Conservation (phyloP, 2,888 invertebrate species). For the Lepidocyrtinus sp. region DNA sequence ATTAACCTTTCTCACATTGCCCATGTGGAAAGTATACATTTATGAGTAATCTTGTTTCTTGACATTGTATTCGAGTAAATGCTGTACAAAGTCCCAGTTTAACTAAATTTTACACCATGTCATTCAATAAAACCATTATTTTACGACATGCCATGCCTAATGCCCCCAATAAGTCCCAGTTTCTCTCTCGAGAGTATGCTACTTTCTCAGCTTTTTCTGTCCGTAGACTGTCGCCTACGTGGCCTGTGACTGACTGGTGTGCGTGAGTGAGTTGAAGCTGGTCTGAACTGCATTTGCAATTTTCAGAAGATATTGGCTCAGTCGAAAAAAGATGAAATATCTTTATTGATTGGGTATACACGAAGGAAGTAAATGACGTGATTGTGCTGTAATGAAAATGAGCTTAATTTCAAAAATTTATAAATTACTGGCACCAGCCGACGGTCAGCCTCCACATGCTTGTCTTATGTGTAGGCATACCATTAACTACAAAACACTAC, state of each 20-base stretch:
- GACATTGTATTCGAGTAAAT: background rate
- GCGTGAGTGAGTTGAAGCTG: constrained; percentile 36
- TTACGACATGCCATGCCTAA: background rate
- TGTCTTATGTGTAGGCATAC: no score
- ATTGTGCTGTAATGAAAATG: constrained; percentile 21
- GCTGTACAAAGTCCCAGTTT: background rate
- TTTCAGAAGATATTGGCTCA: constrained; percentile 26
- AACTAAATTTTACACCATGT: background rate
- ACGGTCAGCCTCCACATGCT: constrained; percentile 33
- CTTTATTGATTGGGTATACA: background rate
- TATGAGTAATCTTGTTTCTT: background rate
- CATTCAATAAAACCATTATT: background rate
- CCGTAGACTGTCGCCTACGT: constrained; percentile 31
- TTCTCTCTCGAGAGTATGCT: background rate
- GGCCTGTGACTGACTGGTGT: constrained; percentile 29
- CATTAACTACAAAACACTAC: no score
- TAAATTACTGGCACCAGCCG: constrained; percentile 38
- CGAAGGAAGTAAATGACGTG: constrained; percentile 43
- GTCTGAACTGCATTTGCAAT: constrained; percentile 48
- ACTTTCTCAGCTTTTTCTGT: background rate
- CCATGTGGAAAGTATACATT: background rate
- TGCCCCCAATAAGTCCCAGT: background rate
- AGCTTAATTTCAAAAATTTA: constrained; percentile 24
- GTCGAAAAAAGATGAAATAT: background rate
- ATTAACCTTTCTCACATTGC: background rate